Evolutionary conservation across 1,140 invertebrate species (phyloP), one percentile per base, ranked within the genome.

Genomic region (Octopus sinensis): DNA sequence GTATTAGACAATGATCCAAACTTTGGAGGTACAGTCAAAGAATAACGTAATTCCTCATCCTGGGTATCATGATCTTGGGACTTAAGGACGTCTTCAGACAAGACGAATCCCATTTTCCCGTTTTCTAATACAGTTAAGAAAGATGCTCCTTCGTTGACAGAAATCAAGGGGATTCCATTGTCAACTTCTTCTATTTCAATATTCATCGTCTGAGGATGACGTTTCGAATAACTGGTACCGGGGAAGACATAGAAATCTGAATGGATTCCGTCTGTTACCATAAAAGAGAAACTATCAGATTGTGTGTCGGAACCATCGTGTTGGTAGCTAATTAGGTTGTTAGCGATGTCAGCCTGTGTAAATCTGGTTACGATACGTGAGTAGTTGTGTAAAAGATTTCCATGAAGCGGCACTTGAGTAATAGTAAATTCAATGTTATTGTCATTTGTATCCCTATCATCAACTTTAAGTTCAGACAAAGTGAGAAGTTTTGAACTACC

Each of bases 301-400:
- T 82, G 82, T 9, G 91, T 91, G 82, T 91, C 91, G 0, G 89
- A 88, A 51, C 91, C 89, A 82, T 91, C 91, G 84, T 92, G 91
- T 62, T 88, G 86, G 83, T 92, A 92, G 43, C 87, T 88, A 75
- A 92, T 89, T 56, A 89, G 73, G 78, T 90, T 90, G 12, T 88
- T 82, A 52, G 87, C 85, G 10, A 91, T 79, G 79, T 91, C 91
- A 43, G 85, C 82, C 82, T 88, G 85, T 5, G 90, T 90, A 82
- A 91, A 91, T 10, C 83, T 79, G 4, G 84, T 86, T 5, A 89
- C 86, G 56, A 88, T 86, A 43, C 85, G 81, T 3, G 86, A 84
- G 62, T 84, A 84, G 82, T 89, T 90, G 77, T 84, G 86, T 30
- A 91, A 54, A 5, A 92, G 82, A 17, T 88, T 87, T 5, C 91